phyloP scores from a whole-genome alignment of 2,113 vertebrate species.

The Erinaceus europaeus region DNA sequence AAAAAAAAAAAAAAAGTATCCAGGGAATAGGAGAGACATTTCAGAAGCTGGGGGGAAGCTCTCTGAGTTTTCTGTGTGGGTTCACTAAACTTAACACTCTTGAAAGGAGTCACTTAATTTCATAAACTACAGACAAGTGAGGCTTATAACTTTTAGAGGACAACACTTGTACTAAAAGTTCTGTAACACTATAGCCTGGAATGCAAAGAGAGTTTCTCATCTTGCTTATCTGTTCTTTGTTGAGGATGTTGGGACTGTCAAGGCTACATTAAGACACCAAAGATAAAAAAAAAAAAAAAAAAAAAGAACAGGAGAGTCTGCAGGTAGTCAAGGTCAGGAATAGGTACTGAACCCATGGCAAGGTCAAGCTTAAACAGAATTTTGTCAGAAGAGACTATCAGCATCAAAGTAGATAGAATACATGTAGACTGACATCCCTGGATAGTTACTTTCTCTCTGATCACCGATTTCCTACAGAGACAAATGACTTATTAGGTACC shows the following conservation, averaged over 20 bases:
- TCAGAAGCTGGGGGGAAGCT: neutral
- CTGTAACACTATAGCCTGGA: neutral
- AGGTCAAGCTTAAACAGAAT: neutral
- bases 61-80: neutral
- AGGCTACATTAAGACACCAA: neutral
- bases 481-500: too few species aligned
- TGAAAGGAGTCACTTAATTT: neutral
- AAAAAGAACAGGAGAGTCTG: neutral
- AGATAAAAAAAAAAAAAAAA: neutral
- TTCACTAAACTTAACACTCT: neutral
- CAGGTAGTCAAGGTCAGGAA: neutral
- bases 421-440: accelerated
- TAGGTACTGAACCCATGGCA: neutral
- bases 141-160: neutral
- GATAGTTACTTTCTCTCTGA: too few species aligned
- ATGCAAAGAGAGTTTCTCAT: neutral
- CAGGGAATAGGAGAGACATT: neutral
- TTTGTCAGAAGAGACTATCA: neutral
- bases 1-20: too few species aligned
- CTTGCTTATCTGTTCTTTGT: neutral
- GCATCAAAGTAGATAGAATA: neutral
- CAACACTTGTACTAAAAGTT: neutral
- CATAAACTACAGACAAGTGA: neutral
- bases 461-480: too few species aligned
- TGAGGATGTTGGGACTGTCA: neutral